Percentiles rank a stretch among this genome's conserved stretches.
These are phyloP conservation scores for Cnemophilus loriae DNA, from an alignment of 2,113 vertebrate genomes.

Conservation along the genomic window DNA sequence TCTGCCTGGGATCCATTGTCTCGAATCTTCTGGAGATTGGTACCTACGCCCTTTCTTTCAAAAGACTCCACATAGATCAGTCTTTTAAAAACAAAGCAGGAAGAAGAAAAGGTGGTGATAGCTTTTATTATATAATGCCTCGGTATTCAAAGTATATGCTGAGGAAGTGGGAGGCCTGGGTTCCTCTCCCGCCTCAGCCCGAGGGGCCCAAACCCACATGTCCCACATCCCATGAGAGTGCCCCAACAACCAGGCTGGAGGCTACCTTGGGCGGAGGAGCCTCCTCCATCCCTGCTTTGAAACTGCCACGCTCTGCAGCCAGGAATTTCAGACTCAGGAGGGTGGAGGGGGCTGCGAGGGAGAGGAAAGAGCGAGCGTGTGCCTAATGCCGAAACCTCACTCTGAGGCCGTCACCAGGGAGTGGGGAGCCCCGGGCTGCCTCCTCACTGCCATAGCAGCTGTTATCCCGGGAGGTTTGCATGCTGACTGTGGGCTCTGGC, in stretches of 20 bases:
- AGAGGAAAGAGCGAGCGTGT: neutral
- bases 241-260: slow-evolving; percentile 44
- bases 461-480: accelerated
- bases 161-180: slow-evolving; percentile 53
- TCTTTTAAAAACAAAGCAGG: slow-evolving; percentile 62
- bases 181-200: slow-evolving; percentile 49
- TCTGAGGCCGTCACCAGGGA: neutral
- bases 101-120: slow-evolving; percentile 66
- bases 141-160: slow-evolving; percentile 59
- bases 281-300: slow-evolving; percentile 42
- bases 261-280: slow-evolving; percentile 42
- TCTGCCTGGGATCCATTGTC: slow-evolving; percentile 58
- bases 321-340: neutral
- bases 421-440: neutral
- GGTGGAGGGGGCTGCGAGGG: accelerated
- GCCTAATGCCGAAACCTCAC: neutral
- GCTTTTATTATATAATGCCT: slow-evolving; percentile 60
- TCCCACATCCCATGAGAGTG: slow-evolving; percentile 45
- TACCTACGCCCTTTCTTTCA: slow-evolving; percentile 67
- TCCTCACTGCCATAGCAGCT: neutral
- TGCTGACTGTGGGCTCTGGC: accelerated
- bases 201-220: slow-evolving; percentile 50
- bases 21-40: slow-evolving; percentile 59
- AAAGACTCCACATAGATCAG: slow-evolving; percentile 49
- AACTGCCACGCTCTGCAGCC: neutral